phyloP scores from a whole-genome alignment of 1,140 invertebrate genomes.

The Nomia melanderi region DNA sequence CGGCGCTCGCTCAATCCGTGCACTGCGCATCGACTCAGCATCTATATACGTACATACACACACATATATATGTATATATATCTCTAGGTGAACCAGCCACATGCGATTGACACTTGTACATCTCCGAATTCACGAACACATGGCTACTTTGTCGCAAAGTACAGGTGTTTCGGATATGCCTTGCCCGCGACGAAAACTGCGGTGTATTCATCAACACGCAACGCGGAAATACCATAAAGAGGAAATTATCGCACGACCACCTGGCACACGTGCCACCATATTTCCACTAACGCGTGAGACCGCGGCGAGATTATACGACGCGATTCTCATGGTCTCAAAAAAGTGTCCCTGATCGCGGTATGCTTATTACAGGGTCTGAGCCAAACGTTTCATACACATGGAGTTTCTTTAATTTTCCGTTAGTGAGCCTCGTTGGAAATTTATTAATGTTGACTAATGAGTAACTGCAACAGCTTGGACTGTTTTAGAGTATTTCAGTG shows the following conservation, averaged over 20 bases:
- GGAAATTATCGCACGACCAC: slow-evolving; percentile 24
- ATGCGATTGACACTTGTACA: too few relatives aligned
- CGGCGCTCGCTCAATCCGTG: slow-evolving; percentile 69
- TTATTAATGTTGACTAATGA: too few relatives aligned
- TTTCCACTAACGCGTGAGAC: slow-evolving; percentile 1
- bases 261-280: slow-evolving; percentile 51
- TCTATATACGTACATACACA: background rate
- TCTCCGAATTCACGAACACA: background rate
- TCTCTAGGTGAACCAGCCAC: too few relatives aligned
- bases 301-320: background rate
- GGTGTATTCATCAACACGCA: slow-evolving; percentile 16
- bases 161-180: background rate
- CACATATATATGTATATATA: background rate
- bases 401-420: too few relatives aligned
- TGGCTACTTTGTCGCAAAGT: background rate
- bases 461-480: too few relatives aligned
- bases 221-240: slow-evolving; percentile 31
- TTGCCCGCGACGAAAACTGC: background rate
- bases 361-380: too few relatives aligned
- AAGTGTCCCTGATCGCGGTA: background rate
- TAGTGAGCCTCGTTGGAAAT: too few relatives aligned
- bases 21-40: slow-evolving; percentile 55
- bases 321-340: background rate
- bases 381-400: too few relatives aligned
- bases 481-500: too few relatives aligned